Base-by-base conservation (phyloP, 2,797 vertebrate genomes). In the Gallirallus australis region DNA sequence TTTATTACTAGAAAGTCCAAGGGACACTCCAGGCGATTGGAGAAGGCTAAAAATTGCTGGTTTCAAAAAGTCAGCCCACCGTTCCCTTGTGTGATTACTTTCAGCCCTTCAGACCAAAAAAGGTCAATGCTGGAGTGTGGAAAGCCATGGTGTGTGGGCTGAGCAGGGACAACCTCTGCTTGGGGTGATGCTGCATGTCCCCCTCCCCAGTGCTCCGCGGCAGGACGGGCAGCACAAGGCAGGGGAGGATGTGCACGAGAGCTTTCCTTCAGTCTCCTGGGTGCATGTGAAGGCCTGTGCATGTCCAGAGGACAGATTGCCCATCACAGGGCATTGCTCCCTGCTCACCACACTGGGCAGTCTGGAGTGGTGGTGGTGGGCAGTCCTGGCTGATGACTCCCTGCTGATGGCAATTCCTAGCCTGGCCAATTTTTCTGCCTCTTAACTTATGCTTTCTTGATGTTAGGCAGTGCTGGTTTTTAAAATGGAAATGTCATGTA, bases 351-450 rank as follows among this genome's bases (percentile, higher is more conserved):
- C 1, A 3, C 5, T n/a, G 42, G 37, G 11, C 20, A 72, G 47
- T 8, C 66, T 0, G 0, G 40, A 31, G 33, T 0, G 7, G 8
- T 20, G 2, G 0, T 2, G 1, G 0, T 21, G 2, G 13, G 57
- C 15, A 52, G 25, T n/a, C 7, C 0, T 0, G 6, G 42, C 15
- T 39, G 73, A 27, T 25, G 60, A 19, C 5, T 75, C n/a, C 16
- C 33, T 52, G 45, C 35, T n/a, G 10, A 6, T 15, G 53, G 66
- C 72, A 63, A 33, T 59, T 83, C 60, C 59, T 50, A 72, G 27
- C 47, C 86, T 42, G 24, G 27, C 16, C 40, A 52, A 4, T 53
- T 91, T 66, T 66, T 70, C 75, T 77, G 35, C 75, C 56, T 76
- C 75, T 85, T 70, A 52, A 54, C 47, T 76, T 60, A 31, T 0